Conservation (phyloP, 1,140 invertebrate genomes). For the Agraylea sexmaculata region DNA sequence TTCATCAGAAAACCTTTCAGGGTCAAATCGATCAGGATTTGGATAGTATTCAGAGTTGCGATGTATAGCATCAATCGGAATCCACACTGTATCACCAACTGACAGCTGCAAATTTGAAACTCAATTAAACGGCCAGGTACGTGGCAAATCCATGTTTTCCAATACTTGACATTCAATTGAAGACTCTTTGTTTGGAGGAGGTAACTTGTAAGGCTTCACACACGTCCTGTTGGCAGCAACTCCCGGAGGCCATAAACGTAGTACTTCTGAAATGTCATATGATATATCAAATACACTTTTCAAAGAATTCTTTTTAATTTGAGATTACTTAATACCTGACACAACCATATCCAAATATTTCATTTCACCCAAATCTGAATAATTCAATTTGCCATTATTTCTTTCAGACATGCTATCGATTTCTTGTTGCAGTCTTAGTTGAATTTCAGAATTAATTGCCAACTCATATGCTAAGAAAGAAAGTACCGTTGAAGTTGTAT, state of each 20-base stretch:
- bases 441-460: slow-evolving; percentile 45
- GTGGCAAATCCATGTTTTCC: too few species aligned
- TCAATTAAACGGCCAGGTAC: too few species aligned
- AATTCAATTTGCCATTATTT: slow-evolving; percentile 26
- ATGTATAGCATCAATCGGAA: slow-evolving; percentile 28
- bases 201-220: too few species aligned
- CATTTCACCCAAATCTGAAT: slow-evolving; percentile 36
- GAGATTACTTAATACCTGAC: too few species aligned
- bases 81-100: slow-evolving; percentile 24
- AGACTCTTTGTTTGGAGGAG: too few species aligned
- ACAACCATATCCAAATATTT: slow-evolving; percentile 38
- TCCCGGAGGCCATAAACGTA: too few species aligned
- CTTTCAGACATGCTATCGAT: slow-evolving; percentile 31
- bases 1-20: slow-evolving; percentile 43
- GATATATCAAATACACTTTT: too few species aligned
- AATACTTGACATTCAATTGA: too few species aligned
- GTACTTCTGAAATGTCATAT: too few species aligned
- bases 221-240: too few species aligned
- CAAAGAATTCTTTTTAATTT: too few species aligned
- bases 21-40: slow-evolving; percentile 50
- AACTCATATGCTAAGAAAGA: slow-evolving; percentile 40
- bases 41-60: slow-evolving; percentile 40
- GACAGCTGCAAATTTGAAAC: too few species aligned
- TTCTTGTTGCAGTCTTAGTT: slow-evolving; percentile 46
- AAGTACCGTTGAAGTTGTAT: slow-evolving; percentile 46